Evolutionary conservation across 2,797 vertebrate genomes (phyloP), one percentile per base, ranked within the genome.

Genomic region (Oryzias dopingdopingensis): DNA sequence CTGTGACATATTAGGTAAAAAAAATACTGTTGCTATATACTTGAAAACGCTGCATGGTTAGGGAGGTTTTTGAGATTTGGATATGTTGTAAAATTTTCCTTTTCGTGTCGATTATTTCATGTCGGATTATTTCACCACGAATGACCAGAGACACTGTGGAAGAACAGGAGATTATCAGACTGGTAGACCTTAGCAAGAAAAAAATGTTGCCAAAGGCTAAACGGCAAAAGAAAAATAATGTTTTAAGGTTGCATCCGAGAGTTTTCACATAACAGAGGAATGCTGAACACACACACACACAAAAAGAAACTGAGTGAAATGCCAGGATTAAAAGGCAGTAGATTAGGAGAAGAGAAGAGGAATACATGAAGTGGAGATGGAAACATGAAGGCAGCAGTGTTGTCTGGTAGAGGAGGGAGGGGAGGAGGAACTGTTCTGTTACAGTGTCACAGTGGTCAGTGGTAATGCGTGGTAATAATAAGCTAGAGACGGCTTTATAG

Each of bases 401-500:
- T 23, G 29, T 8, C 51, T 40, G 41, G 17, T 14, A 52, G 42
- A 62, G 56, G 48, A 67, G 32, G 23, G 32, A 13, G 32, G 8
- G 32, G 32, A 58, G 76, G 75, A 52, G 44, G 69, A 59, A 63
- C 64, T 59, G 71, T 76, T 79, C 74, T 68, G 73, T 84, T 78
- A 77, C 59, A 56, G 71, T 72, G 78, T 70, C 61, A 62, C 67
- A 62, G 63, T 57, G 66, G 84, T 82, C 75, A 77, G 67, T 45
- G 26, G 50, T 85, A 79, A 81, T 81, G 69, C 74, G 37, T 47
- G 49, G 58, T 83, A 84, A 84, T 85, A 80, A 82, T 78, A 81
- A 77, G 72, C 72, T 78, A 59, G 63, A 74, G 76, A 78, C 70
- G 62, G 81, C 77, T 67, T 84, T 72, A 77, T 70, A 64, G 77